Conservation (phyloP, 2,113 vertebrate species). For the Globicephala melas region DNA sequence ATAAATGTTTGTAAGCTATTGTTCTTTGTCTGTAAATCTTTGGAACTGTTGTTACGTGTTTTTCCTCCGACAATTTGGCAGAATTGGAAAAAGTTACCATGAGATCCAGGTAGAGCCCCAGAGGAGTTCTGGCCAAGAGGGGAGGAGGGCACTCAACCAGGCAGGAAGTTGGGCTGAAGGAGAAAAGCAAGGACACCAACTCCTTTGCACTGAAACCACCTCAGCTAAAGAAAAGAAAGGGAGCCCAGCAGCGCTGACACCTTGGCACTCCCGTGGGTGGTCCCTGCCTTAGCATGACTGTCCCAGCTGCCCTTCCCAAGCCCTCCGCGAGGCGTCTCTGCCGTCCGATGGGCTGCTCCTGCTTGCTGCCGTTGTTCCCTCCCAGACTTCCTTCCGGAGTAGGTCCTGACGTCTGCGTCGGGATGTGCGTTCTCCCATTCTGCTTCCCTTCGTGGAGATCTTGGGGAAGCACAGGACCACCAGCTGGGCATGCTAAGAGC, state of each 20-base stretch:
- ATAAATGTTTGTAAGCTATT: not conserved
- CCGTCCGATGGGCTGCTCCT: not conserved
- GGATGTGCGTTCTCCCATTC: too few relatives aligned
- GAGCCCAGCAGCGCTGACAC: accelerated
- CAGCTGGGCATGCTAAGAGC: too few relatives aligned
- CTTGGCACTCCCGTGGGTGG: accelerated
- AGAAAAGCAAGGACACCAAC: too few relatives aligned
- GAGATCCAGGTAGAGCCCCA: not conserved
- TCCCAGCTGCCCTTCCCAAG: too few relatives aligned
- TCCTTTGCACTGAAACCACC: not conserved
- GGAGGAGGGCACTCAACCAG: not conserved
- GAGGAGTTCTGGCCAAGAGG: not conserved
- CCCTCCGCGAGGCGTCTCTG: not conserved
- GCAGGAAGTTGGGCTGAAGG: too few relatives aligned
- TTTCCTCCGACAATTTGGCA: not conserved
- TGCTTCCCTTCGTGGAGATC: not conserved
- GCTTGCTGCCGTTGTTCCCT: accelerated
- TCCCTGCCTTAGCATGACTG: not conserved
- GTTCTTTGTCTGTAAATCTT: not conserved
- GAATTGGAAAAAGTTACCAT: not conserved
- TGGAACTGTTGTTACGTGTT: not conserved
- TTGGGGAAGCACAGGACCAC: not conserved
- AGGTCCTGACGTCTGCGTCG: too few relatives aligned
- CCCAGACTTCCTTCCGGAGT: too few relatives aligned
- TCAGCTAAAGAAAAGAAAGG: not conserved